Evolutionary conservation across 2,797 vertebrate species (phyloP), one percentile per base, ranked within the genome.

Genomic region (Clarias platycephalus): DNA sequence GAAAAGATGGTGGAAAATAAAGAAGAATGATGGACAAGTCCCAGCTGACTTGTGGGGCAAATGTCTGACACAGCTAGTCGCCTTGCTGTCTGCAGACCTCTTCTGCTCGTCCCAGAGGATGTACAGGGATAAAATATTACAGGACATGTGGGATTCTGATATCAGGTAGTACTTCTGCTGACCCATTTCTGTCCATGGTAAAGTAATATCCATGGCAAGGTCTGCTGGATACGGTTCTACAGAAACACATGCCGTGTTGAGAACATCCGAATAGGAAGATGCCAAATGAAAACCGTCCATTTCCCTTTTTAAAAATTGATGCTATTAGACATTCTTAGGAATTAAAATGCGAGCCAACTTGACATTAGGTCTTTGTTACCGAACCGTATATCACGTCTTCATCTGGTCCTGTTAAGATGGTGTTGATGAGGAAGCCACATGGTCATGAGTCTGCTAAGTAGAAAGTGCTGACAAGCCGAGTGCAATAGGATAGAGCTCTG

Each of bases 1-100:
- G 44, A 40, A 82, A 76, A 84, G 74, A 64, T 60, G 58, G 70
- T 66, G 4, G 68, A 67, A 88, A 67, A 86, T 84, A 78, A 89
- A 71, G 87, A 89, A 89, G 12, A 81, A 85, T 88, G 87, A 88
- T 34, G 40, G 83, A 80, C 62, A 80, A 80, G 82, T 81, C 82
- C 88, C 86, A 86, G 85, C 80, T 37, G 80, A 86, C 84, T 83
- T 90, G 89, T 84, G 74, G 86, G 89, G 86, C 82, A 86, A 70
- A 34, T 89, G 90, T 87, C 86, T 55, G 81, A 88, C 90, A 75
- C 44, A 80, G 40, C 67, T 44, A 57, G 85, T 86, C 75, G 81
- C 81, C 85, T 86, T 66, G 58, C 75, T 83, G 85, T 86, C 85
- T 86, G 81, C 70, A 82, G 85, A 26, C 66, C 74, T 76, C 57